A percentile compares a stretch with the other conserved stretches of the same genome.
These are phyloP conservation scores for Siderastrea siderea DNA, from an alignment of 92 coral and sea anemone genomes.

Conservation along the genomic window DNA sequence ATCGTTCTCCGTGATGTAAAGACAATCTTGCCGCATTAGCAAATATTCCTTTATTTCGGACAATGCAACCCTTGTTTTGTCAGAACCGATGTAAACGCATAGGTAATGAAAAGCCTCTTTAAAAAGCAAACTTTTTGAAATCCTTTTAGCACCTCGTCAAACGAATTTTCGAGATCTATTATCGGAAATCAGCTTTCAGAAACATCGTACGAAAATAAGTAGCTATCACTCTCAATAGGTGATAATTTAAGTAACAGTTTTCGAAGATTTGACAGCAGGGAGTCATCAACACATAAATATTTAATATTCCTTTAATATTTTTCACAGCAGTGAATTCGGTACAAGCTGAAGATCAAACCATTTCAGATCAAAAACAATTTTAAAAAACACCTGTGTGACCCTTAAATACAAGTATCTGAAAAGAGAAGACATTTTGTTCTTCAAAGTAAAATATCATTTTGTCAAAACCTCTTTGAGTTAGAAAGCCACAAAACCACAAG, in stretches of 20 bases:
- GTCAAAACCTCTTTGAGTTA: constrained; percentile 44
- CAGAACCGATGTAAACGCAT: background rate
- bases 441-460: constrained; percentile 42
- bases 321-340: constrained; percentile 12
- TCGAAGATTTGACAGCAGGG: constrained; percentile 35
- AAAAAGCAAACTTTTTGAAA: background rate
- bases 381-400: constrained; percentile 19
- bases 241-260: constrained; percentile 69
- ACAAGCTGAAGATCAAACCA: constrained; percentile 39
- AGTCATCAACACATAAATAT: constrained; percentile 41
- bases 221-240: constrained; percentile 4
- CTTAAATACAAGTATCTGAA: constrained; percentile 16
- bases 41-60: background rate
- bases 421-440: constrained; percentile 4
- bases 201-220: background rate
- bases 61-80: background rate
- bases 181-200: constrained; percentile 16
- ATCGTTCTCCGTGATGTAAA: background rate
- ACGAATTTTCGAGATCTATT: background rate
- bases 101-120: background rate
- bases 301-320: constrained; percentile 35
- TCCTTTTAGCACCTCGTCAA: background rate
- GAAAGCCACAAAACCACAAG: constrained; percentile 46
- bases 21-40: constrained; percentile 24
- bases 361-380: constrained; percentile 24